These are phyloP conservation scores for Cassiopea xamachana DNA, from an alignment of 30 jellyfish, hydroid and myxozoan genomes.

Conservation along the genomic window DNA sequence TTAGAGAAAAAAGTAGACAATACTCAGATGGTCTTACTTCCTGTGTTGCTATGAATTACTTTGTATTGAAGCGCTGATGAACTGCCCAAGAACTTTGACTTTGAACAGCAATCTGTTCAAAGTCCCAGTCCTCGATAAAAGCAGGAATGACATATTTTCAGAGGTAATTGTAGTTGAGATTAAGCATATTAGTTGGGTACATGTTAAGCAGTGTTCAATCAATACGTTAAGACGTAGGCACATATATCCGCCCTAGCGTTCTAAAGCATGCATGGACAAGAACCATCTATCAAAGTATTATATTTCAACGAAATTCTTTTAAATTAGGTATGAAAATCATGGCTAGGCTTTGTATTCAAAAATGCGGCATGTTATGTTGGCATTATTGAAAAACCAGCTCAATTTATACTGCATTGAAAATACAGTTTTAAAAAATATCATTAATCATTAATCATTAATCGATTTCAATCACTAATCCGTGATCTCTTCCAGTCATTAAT, in stretches of 20 bases:
- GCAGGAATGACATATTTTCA: background rate
- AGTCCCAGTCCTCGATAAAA: background rate
- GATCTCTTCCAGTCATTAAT: background rate
- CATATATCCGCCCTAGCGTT: background rate
- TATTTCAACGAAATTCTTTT: background rate
- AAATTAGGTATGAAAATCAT: background rate
- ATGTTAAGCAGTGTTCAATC: background rate
- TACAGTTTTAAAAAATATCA: too few relatives aligned
- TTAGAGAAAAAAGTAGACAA: too few relatives aligned
- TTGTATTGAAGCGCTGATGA: too few relatives aligned
- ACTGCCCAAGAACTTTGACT: too few relatives aligned
- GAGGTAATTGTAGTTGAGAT: background rate
- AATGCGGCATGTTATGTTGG: too few relatives aligned
- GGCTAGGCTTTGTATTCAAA: background rate
- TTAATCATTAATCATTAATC: too few relatives aligned
- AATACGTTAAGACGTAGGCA: background rate
- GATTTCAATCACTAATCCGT: background rate
- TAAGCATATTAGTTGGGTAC: background rate
- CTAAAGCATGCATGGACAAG: background rate
- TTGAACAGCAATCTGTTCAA: too few relatives aligned
- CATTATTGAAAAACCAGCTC: too few relatives aligned
- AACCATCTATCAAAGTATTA: background rate
- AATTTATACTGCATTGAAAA: too few relatives aligned
- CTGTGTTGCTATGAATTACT: too few relatives aligned
- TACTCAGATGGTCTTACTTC: too few relatives aligned